Percentiles rank a stretch among this genome's conserved stretches.
Conservation (phyloP, 2,888 invertebrate species). For the Netelia fuscicornis region DNA sequence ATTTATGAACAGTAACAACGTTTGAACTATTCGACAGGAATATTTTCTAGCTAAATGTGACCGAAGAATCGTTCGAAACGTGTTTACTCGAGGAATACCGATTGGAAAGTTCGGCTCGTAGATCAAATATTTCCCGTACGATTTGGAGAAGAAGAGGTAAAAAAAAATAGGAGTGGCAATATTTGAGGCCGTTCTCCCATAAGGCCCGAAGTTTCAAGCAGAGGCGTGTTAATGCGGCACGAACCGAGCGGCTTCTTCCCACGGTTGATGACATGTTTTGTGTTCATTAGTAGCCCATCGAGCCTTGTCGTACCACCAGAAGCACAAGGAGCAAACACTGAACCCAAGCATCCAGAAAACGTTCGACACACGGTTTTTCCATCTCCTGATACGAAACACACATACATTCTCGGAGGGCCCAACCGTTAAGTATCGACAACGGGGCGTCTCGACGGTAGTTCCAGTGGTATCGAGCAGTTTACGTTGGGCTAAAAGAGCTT, state of each 20-base stretch:
- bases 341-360: conserved; percentile 53
- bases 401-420: conserved; percentile 4
- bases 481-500: conserved; percentile 17
- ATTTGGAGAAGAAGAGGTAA: background rate
- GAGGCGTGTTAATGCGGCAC: conserved; percentile 18
- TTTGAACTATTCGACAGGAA: background rate
- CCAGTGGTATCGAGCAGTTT: conserved; percentile 39
- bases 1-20: background rate
- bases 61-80: background rate
- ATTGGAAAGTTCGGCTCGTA: conserved; percentile 69
- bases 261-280: conserved; percentile 84
- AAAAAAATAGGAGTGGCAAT: conserved; percentile 42
- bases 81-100: conserved; percentile 66
- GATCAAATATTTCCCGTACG: conserved; percentile 54
- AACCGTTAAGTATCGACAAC: conserved; percentile 33
- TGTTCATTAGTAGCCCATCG: conserved; percentile 82
- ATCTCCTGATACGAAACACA: conserved; percentile 25
- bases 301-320: conserved; percentile 56
- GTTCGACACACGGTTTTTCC: conserved; percentile 54
- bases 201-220: conserved; percentile 29
- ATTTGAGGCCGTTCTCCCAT: conserved; percentile 38
- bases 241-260: conserved; percentile 77
- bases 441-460: conserved; percentile 10
- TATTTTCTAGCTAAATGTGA: background rate
- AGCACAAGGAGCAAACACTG: conserved; percentile 23